Percentiles rank a stretch among this genome's conserved stretches.
These are phyloP conservation scores for Acinonyx jubatus DNA, from an alignment of 2,113 vertebrate genomes.

Conservation along the genomic window DNA sequence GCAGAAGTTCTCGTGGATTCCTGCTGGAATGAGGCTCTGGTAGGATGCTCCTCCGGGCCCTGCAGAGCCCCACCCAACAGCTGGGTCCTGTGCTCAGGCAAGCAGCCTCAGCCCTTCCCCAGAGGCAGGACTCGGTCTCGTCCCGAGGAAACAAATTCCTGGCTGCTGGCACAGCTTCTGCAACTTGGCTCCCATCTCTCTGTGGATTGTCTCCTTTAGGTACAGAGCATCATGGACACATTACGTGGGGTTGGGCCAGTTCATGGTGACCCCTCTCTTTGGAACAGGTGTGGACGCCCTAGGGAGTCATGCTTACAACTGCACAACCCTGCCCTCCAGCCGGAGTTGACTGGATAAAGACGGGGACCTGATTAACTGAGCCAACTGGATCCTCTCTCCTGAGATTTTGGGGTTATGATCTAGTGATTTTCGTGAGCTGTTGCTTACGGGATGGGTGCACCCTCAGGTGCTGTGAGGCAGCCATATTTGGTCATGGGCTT, in stretches of 20 bases:
- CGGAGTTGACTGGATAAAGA: neutral
- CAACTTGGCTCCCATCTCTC: neutral
- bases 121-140: rapidly evolving
- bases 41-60: neutral
- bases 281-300: neutral
- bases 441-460: neutral
- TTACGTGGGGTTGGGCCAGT: neutral
- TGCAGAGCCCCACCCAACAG: neutral
- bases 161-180: neutral
- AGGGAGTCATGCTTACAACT: neutral
- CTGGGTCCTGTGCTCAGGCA: neutral
- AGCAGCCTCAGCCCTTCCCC: neutral
- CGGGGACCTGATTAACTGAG: neutral
- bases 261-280: neutral
- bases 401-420: neutral
- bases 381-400: neutral
- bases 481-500: neutral
- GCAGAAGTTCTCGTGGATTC: neutral
- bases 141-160: neutral
- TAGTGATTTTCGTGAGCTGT: neutral
- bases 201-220: neutral
- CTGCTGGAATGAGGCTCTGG: neutral
- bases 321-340: neutral
- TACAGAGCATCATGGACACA: neutral
- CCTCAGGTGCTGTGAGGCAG: neutral